phyloP scores from a whole-genome alignment of 2,113 vertebrate species.

The Solenodon paradoxus region DNA sequence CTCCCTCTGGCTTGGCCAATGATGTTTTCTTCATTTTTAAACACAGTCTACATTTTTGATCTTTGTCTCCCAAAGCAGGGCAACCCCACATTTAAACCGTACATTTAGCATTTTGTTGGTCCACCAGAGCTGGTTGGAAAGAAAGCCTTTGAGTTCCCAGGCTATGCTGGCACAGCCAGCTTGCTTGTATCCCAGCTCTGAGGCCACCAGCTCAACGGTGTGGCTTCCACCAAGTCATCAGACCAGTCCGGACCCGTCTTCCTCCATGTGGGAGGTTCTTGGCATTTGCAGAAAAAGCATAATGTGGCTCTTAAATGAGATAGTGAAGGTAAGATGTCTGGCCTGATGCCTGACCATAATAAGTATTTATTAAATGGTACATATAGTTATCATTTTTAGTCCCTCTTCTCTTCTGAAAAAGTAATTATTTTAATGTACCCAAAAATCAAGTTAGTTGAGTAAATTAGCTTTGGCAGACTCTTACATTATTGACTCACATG shows the following conservation, averaged over 20 bases:
- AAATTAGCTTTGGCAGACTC: neutral
- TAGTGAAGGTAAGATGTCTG: neutral
- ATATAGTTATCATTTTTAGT: neutral
- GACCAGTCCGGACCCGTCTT: neutral
- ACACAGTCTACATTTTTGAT: neutral
- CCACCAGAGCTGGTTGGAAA: neutral
- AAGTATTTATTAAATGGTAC: neutral
- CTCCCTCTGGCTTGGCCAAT: no score
- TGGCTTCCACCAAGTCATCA: neutral
- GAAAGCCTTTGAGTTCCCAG: neutral
- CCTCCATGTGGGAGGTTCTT: neutral
- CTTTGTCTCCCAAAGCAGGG: neutral
- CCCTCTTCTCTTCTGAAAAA: slow-evolving; percentile 3
- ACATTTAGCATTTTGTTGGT: neutral
- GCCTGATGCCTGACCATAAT: neutral
- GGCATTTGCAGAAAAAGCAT: neutral
- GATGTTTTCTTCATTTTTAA: neutral
- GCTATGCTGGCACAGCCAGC: rapidly evolving
- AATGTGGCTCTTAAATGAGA: neutral
- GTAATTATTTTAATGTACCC: slow-evolving; percentile 24
- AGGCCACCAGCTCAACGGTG: neutral
- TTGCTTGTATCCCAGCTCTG: neutral
- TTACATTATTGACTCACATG: neutral
- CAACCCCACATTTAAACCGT: neutral
- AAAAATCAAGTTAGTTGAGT: slow-evolving; percentile 43